phyloP scores from a whole-genome alignment of 2,888 invertebrate species.

The Dugesia japonica region DNA sequence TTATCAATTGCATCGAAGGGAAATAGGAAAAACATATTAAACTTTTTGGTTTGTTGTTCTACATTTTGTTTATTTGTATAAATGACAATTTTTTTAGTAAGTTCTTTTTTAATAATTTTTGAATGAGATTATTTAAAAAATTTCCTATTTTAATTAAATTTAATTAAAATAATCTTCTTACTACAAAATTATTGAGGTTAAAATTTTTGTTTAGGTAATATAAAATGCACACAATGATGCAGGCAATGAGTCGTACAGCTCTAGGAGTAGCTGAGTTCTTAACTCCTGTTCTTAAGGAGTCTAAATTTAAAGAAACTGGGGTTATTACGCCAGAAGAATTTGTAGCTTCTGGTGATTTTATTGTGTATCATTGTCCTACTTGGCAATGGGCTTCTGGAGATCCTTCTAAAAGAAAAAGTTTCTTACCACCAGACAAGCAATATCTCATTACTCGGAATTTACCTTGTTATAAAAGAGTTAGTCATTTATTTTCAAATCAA shows the following conservation, averaged over 20 bases:
- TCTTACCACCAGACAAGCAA: conserved; percentile 83
- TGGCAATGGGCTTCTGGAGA: conserved; percentile 96
- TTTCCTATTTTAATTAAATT: no score
- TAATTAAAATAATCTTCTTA: no score
- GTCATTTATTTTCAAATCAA: conserved; percentile 58
- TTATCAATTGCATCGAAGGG: no score
- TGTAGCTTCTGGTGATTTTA: conserved; percentile 88
- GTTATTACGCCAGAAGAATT: conserved; percentile 97
- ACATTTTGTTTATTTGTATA: no score
- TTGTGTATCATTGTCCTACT: conserved; percentile 95
- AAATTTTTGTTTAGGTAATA: no score
- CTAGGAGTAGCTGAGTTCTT: conserved; percentile 84
- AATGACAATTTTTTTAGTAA: no score
- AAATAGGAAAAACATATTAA: no score
- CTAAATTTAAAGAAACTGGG: conserved; percentile 88
- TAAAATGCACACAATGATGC: conserved; percentile 27
- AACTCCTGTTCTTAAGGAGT: conserved; percentile 87
- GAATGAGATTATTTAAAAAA: no score
- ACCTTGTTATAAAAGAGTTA: conserved; percentile 82
- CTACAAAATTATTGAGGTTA: no score
- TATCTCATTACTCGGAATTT: conserved; percentile 60
- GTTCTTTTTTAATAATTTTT: no score
- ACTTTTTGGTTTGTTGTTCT: no score
- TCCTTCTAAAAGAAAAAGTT: conserved; percentile 67
- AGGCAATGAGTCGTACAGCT: conserved; percentile 75